Evolutionary conservation across 2,797 vertebrate genomes (phyloP), one percentile per base, ranked within the genome.

Genomic region (Alectoris magna): DNA sequence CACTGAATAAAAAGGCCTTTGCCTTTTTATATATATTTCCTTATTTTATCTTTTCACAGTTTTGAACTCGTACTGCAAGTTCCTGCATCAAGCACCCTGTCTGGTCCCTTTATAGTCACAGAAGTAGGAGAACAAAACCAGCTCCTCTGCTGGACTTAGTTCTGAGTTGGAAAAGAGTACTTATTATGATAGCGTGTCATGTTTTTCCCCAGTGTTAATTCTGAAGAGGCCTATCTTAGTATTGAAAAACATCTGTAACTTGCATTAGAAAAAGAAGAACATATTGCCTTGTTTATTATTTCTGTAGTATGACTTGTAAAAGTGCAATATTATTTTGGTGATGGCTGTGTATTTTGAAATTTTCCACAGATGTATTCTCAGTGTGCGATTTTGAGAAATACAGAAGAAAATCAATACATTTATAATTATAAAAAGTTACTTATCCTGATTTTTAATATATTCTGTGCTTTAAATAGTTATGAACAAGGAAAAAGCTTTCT

Each of bases 11-110:
- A 58, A 53, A 53, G 27, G 22, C 11, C 43, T 92, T 77, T 44
- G 6, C 36, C 9, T 53, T 53, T 53, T 27, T 53, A 16, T 53
- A 53, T 53, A 26, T 27, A 53, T 29, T 53, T 27, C 15, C 27
- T 53, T 53, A 53, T 53, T 53, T 53, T 53, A 31, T 53, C 9
- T 60, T 19, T 19, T 69, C 46, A 46, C 26, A 41, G 62, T 23
- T 79, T 13, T 62, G 36, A 87, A 13, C 22, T 58, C 8, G 8
- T 38, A 9, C 5, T 1, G 1, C 0, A 0, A 4, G 14, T 60
- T 85, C 21, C 27, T 1, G 2, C 11, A 41, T 21, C 31, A 53
- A 31, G 38, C 17, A 21, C 9, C 16, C 4, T 3, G 6, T 51
- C n/a, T 68, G 29, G 14, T 17, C 13, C 34, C 10, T 51, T 64